Evolutionary conservation across 2,888 invertebrate genomes (phyloP), one percentile per base, ranked within the genome.

Genomic region (Archips xylosteana): DNA sequence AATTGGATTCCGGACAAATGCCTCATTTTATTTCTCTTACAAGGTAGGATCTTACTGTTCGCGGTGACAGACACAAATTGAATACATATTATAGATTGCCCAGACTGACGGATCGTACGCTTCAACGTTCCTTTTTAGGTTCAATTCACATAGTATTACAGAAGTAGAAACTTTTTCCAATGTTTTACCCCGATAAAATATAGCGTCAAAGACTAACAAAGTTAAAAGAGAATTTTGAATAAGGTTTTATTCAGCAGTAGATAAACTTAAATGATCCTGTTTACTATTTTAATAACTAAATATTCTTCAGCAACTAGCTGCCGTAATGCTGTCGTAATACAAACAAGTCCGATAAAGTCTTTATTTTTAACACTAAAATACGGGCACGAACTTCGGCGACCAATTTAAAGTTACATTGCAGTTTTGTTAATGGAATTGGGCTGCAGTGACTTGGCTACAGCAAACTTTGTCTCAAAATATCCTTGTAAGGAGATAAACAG

Each of bases 401-500:
- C 74, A 74, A 70, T 70, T 74, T 74, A 74, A 70, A 70, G 74
- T 74, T 65, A 70, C 60, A 51, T 65, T 65, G 70, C 65, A 74
- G 74, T 74, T 74, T 74, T 65, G 74, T 70, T 74, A 74, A 74
- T 74, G 74, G 74, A 74, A 74, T 74, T 74, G 74, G 70, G 74
- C 60, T 70, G 62, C 72, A 70, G 69, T 74, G 74, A 74, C 74
- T 75, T 67, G 73, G 67, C 70, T 70, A 59, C 67, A 71, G 65
- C 66, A 60, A 66, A 71, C 61, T 71, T 73, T 47, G 75, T 75
- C 72, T 73, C 76, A 78, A 77, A 79, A 86, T 84, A 87, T 88
- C 85, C 85, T 85, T 83, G 83, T 83, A 83, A 84, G 84, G 83
- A 83, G 86, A 90, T 87, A 91, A 92, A 89, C 90, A 91, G 87